A percentile compares a stretch with the other conserved stretches of the same genome.
Conservation (phyloP, 1,140 invertebrate genomes). For the Phthorimaea operculella region DNA sequence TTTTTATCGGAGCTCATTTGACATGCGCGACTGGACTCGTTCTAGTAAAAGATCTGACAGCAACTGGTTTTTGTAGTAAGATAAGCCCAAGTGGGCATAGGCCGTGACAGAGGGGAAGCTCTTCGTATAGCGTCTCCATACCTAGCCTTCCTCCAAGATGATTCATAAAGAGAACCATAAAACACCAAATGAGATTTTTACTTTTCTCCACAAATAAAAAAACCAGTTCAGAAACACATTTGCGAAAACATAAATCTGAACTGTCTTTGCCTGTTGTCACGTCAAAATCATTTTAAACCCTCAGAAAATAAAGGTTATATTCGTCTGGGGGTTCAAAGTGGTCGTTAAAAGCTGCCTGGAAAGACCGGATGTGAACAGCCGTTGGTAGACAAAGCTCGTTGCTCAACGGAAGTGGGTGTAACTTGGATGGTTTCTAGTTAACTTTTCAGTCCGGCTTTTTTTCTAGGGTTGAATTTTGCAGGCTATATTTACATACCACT, state of each 20-base stretch:
- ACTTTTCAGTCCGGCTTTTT: slow-evolving; percentile 3
- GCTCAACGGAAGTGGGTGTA: slow-evolving; percentile 42
- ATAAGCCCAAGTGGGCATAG: too few relatives aligned
- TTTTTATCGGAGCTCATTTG: too few relatives aligned
- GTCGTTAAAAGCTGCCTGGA: background rate
- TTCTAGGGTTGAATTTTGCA: background rate
- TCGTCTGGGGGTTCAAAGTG: background rate
- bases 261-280: background rate
- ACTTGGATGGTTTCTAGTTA: slow-evolving; percentile 28
- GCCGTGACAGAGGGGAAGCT: too few relatives aligned
- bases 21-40: too few relatives aligned
- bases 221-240: slow-evolving; percentile 35
- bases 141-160: too few relatives aligned
- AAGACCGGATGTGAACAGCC: slow-evolving; percentile 41
- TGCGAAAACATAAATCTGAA: slow-evolving; percentile 45
- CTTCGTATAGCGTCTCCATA: too few relatives aligned
- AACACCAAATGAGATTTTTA: slow-evolving; percentile 11
- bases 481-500: background rate
- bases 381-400: slow-evolving; percentile 53
- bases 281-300: too few relatives aligned
- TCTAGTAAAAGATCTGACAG: too few relatives aligned
- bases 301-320: too few relatives aligned
- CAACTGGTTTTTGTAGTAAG: too few relatives aligned
- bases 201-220: slow-evolving; percentile 32
- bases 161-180: too few relatives aligned